These are phyloP conservation scores for Hippocampus guttulatus DNA, from an alignment of 2,113 vertebrate species.

Conservation along the genomic window DNA sequence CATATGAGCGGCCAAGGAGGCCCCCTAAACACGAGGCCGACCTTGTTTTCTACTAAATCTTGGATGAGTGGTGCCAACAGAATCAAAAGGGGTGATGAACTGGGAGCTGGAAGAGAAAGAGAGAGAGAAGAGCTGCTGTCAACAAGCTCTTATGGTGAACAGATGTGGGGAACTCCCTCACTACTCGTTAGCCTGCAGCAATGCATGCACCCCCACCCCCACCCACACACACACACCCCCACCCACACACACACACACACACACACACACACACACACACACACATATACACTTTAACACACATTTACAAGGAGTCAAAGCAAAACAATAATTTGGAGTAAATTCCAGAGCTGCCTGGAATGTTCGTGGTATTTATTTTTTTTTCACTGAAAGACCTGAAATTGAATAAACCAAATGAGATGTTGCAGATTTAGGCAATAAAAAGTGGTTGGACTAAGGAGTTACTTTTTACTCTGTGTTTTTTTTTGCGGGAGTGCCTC, in stretches of 20 bases:
- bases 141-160: constrained; percentile 78
- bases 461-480: constrained; percentile 9
- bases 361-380: constrained; percentile 47
- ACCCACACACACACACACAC: constrained; percentile 16
- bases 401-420: constrained; percentile 38
- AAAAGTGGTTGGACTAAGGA: constrained; percentile 27
- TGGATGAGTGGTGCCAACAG: constrained; percentile 45
- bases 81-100: constrained; percentile 52
- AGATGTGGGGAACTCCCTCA: constrained; percentile 78
- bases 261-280: constrained; percentile 5
- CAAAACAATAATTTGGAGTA: constrained; percentile 74
- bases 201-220: constrained; percentile 36
- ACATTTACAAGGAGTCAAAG: constrained; percentile 42
- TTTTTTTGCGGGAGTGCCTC: constrained; percentile 36
- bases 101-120: constrained; percentile 30
- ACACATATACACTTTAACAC: constrained; percentile 41
- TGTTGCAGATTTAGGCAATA: constrained; percentile 37
- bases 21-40: constrained; percentile 22
- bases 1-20: constrained; percentile 32
- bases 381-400: constrained; percentile 46
- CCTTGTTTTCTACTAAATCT: constrained; percentile 53
- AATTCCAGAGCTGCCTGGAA: constrained; percentile 70
- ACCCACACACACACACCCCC: neutral
- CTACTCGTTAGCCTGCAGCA: constrained; percentile 61
- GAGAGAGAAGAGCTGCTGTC: constrained; percentile 64